Base-by-base conservation (phyloP, 2,888 invertebrate genomes). In the Apotomis capreana region DNA sequence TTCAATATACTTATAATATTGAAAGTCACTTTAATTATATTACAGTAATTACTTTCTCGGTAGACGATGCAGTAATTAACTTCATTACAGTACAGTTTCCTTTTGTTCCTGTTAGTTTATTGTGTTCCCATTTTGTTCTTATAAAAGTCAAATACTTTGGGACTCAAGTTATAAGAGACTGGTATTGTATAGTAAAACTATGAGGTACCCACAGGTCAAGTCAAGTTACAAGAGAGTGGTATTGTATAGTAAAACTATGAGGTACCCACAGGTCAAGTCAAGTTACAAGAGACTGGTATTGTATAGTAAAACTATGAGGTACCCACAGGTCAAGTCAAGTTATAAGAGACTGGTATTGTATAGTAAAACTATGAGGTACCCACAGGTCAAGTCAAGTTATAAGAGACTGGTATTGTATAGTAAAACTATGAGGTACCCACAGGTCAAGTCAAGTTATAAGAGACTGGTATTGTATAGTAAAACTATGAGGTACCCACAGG, bases 111-210 rank as follows among this genome's bases (percentile, higher is more conserved):
- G 49, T 9, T 49, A 49, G 49, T 49, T 49, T 54, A 68, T 68
- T 68, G 58, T 59, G 67, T 51, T 49, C 67, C 58, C n/a, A 55
- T 51, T 68, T 68, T 49, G 58, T 59, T 68, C 59, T 58, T 59
- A 40, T 26, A 57, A 57, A n/a, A 15, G 44, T 15, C 44, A 26
- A 12, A 26, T 15, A 12, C 12, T n/a, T 6, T 26, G 26, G 51
- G 36, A 36, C 15, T 5, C 51, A 68, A 59, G 36, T 51, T 12
- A 68, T 6, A 13, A 37, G 51, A 36, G 37, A 58, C 3, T 40
- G 13, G 60, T 44, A 60, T 12, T 40, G 8, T 55, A 9, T 9
- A 26, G 2, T 55, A 26, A 55, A 8, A 26, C 26, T 26, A 26
- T 26, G 26, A 26, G 26, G 26, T 26, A 2, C 26, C 26, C 26